Evolutionary conservation across 1,140 invertebrate genomes (phyloP).

Genomic region (Bombus cullumanus): DNA sequence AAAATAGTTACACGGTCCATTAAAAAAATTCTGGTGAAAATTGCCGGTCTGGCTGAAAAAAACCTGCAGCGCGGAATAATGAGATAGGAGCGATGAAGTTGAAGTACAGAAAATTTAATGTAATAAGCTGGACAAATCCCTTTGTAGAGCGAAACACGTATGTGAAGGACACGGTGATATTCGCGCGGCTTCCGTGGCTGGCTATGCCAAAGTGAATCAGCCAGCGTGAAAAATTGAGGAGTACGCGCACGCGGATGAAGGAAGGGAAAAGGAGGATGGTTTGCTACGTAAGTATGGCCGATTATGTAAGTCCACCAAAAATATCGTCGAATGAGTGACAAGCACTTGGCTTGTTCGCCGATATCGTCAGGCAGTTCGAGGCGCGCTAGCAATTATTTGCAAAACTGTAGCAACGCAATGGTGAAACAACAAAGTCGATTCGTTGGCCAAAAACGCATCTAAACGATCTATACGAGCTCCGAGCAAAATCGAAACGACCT

Average conservation of each 20-base stretch:
- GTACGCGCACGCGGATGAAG: background rate
- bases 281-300: slow-evolving; percentile 46
- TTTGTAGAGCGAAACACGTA: background rate
- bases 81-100: slow-evolving; percentile 1
- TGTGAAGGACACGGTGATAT: background rate
- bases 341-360: slow-evolving; percentile 70
- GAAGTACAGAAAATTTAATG: slow-evolving; percentile 2
- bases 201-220: slow-evolving; percentile 54
- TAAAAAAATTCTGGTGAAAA: background rate
- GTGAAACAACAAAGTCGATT: slow-evolving; percentile 30
- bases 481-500: slow-evolving; percentile 5
- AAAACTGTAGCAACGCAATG: background rate
- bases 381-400: slow-evolving; percentile 55
- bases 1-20: background rate
- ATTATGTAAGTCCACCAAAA: slow-evolving; percentile 77
- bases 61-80: background rate
- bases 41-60: background rate
- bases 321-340: slow-evolving; percentile 79
- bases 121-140: background rate
- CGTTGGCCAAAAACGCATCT: slow-evolving; percentile 39
- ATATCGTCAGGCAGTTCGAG: slow-evolving; percentile 70
- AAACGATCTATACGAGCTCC: background rate
- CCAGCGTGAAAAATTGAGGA: slow-evolving; percentile 59
- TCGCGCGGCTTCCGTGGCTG: slow-evolving; percentile 6
- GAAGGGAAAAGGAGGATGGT: slow-evolving; percentile 40